Percentiles rank a stretch among this genome's conserved stretches.
These are phyloP conservation scores for Drosophila ezoana DNA, from an alignment of 2,888 invertebrate genomes.

Conservation along the genomic window DNA sequence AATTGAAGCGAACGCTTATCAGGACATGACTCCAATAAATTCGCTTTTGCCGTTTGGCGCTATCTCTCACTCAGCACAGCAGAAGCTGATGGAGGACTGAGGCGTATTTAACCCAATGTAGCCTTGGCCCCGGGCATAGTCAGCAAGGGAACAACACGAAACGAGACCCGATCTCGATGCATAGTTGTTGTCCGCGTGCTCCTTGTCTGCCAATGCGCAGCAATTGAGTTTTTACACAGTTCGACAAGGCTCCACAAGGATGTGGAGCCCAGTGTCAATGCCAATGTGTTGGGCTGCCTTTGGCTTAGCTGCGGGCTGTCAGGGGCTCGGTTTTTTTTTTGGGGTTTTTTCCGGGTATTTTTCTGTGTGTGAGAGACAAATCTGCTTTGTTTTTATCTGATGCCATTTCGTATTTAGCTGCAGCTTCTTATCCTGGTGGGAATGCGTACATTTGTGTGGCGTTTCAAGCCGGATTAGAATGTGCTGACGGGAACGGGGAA, in stretches of 20 bases:
- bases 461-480: slow-evolving; percentile 67
- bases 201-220: slow-evolving; percentile 57
- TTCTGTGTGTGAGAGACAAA: slow-evolving; percentile 64
- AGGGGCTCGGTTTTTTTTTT: slow-evolving; percentile 29
- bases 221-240: slow-evolving; percentile 81
- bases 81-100: slow-evolving; percentile 19
- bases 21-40: slow-evolving; percentile 80
- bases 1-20: slow-evolving; percentile 71
- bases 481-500: neutral
- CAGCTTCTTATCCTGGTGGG: slow-evolving; percentile 77
- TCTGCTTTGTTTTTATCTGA: slow-evolving; percentile 82
- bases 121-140: slow-evolving; percentile 24
- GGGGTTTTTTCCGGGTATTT: slow-evolving; percentile 15
- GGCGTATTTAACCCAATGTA: slow-evolving; percentile 64
- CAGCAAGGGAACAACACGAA: slow-evolving; percentile 7
- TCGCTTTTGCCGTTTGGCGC: slow-evolving; percentile 66
- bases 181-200: slow-evolving; percentile 43
- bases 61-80: slow-evolving; percentile 70
- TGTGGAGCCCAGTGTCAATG: slow-evolving; percentile 40
- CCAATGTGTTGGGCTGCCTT: slow-evolving; percentile 36
- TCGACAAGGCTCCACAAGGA: slow-evolving; percentile 65
- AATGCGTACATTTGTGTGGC: slow-evolving; percentile 74
- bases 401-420: slow-evolving; percentile 74
- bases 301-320: slow-evolving; percentile 65
- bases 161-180: slow-evolving; percentile 42